Conservation (phyloP, 1,140 invertebrate genomes). For the Sarcophaga bullata region DNA sequence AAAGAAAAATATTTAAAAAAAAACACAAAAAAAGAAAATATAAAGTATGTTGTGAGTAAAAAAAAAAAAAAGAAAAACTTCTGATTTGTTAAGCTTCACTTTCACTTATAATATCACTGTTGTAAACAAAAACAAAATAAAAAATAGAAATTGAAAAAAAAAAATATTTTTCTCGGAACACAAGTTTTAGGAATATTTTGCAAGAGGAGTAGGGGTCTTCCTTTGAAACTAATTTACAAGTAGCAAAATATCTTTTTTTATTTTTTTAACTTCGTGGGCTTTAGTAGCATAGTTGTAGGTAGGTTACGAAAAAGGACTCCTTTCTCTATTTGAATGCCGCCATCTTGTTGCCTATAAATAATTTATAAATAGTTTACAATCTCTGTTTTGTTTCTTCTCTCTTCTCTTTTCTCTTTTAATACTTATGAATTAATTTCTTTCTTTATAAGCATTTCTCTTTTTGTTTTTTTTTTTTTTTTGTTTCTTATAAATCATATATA, state of each 20-base stretch:
- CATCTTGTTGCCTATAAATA: slow-evolving; percentile 32
- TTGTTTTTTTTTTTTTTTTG: background rate
- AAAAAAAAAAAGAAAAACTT: background rate
- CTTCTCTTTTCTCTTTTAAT: background rate
- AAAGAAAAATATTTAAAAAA: no score
- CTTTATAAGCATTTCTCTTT: slow-evolving; percentile 35
- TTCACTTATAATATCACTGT: slow-evolving; percentile 5
- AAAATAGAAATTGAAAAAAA: no score
- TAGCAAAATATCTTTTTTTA: slow-evolving; percentile 29
- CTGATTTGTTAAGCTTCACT: background rate
- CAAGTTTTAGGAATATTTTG: slow-evolving; percentile 21
- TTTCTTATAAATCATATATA: background rate
- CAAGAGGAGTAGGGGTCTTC: background rate
- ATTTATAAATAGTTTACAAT: slow-evolving; percentile 30
- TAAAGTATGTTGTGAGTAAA: no score
- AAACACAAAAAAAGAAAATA: no score
- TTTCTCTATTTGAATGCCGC: slow-evolving; percentile 14
- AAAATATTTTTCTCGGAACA: background rate
- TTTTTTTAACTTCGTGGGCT: background rate
- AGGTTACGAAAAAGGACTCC: no score
- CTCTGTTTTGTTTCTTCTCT: background rate
- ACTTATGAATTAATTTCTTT: slow-evolving; percentile 28
- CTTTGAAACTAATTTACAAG: slow-evolving; percentile 32
- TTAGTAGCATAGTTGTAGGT: background rate
- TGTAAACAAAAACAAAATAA: background rate